phyloP scores from a whole-genome alignment of 2,113 vertebrate genomes.

The Chinchilla lanigera region DNA sequence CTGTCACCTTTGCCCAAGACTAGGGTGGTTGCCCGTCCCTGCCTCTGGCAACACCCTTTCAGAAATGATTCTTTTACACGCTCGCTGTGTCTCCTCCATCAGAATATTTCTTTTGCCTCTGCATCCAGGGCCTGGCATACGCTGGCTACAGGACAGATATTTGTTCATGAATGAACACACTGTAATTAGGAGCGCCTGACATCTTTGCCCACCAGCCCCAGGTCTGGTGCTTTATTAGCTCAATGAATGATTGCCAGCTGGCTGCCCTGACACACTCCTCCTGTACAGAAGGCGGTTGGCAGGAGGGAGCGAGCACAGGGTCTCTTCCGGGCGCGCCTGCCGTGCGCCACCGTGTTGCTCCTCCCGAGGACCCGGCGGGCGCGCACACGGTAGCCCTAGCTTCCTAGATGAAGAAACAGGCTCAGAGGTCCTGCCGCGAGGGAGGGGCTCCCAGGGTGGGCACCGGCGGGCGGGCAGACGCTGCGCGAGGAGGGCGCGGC shows the following conservation, averaged over 20 bases:
- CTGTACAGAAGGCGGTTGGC: neutral
- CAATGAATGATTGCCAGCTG: neutral
- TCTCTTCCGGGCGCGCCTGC: neutral
- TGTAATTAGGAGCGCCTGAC: neutral
- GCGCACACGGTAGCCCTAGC: neutral
- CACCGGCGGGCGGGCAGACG: neutral
- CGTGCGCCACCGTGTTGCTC: neutral
- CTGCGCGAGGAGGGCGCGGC: neutral
- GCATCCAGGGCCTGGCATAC: neutral
- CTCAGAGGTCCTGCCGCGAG: neutral
- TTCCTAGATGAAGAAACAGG: neutral
- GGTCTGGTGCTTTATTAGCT: neutral
- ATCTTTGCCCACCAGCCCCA: neutral
- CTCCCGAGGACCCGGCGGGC: neutral
- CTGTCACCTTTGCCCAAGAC: neutral
- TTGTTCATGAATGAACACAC: neutral
- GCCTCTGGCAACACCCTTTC: neutral
- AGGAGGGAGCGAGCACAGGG: rapidly evolving
- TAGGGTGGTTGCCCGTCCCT: neutral
- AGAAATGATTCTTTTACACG: neutral
- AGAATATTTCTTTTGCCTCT: neutral
- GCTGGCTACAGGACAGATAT: too few relatives aligned
- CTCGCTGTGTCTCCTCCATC: neutral
- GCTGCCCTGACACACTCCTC: neutral
- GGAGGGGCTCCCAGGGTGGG: neutral